These are phyloP conservation scores for Pammene aurita DNA, from an alignment of 2,888 invertebrate genomes.

Conservation along the genomic window DNA sequence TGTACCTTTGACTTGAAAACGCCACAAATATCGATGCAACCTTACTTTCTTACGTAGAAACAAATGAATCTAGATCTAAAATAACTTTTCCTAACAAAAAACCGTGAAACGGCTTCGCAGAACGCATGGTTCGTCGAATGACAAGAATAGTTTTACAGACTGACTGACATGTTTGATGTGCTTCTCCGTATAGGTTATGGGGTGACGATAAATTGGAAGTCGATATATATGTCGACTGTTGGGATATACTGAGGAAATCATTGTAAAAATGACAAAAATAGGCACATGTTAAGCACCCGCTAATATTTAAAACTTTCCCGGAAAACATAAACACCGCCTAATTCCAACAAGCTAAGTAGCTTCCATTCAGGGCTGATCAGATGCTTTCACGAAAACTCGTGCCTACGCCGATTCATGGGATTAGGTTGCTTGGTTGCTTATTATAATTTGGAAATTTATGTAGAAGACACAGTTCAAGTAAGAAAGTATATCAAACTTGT, in stretches of 20 bases:
- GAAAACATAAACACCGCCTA: no score
- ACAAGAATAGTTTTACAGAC: conserved; percentile 16
- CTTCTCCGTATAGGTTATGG: neutral
- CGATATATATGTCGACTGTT: neutral
- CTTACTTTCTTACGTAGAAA: neutral
- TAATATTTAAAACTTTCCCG: no score
- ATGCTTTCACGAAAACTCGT: no score
- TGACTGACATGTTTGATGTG: neutral
- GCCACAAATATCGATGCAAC: neutral
- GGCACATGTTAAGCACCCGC: no score
- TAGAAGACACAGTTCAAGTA: no score
- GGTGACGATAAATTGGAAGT: conserved; percentile 1
- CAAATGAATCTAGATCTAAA: neutral
- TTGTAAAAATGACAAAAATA: neutral
- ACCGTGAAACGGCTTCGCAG: conserved; percentile 10
- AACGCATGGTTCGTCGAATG: conserved; percentile 10
- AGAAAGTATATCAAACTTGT: no score
- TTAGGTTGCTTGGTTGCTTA: no score
- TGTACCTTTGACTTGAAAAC: neutral
- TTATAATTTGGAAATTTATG: no score
- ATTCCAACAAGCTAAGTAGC: no score
- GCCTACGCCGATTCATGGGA: no score
- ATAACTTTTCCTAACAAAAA: conserved; percentile 21
- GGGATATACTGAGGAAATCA: conserved; percentile 3
- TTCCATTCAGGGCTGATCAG: no score